Conservation (phyloP, 2,797 vertebrate species). For the Prunella strophiata region DNA sequence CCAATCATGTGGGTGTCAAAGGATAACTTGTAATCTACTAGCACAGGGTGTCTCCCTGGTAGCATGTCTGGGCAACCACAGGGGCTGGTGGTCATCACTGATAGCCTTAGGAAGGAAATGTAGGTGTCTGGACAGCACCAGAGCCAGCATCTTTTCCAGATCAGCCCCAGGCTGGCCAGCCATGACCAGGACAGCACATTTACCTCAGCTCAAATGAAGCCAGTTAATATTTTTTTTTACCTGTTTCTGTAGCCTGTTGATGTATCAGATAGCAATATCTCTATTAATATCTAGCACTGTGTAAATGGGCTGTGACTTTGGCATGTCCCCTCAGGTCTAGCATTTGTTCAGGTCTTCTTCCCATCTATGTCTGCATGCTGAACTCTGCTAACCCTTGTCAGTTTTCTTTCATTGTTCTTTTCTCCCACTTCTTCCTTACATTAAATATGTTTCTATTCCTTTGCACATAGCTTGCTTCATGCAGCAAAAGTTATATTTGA, state of each 20-base stretch:
- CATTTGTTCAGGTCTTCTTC: neutral
- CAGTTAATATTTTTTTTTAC: neutral
- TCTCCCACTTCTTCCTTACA: fast-evolving
- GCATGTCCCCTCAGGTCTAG: neutral
- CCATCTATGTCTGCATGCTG: fast-evolving
- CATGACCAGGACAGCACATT: neutral
- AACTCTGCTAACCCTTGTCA: neutral
- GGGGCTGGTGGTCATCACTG: neutral
- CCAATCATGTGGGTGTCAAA: neutral
- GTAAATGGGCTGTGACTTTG: neutral
- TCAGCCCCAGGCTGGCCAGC: neutral
- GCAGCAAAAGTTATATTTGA: neutral
- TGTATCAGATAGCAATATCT: neutral
- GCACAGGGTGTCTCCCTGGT: neutral
- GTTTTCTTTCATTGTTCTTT: neutral
- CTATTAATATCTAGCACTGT: neutral
- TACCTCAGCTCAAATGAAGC: neutral
- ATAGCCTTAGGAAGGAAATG: neutral
- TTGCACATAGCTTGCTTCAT: neutral
- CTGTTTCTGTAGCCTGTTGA: neutral
- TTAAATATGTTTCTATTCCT: neutral
- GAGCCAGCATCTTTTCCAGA: neutral
- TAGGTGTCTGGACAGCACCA: neutral
- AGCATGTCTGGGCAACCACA: neutral
- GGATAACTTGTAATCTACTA: neutral